Evolutionary conservation across 2,797 vertebrate species (phyloP).

Genomic region (Clarias pachynema): DNA sequence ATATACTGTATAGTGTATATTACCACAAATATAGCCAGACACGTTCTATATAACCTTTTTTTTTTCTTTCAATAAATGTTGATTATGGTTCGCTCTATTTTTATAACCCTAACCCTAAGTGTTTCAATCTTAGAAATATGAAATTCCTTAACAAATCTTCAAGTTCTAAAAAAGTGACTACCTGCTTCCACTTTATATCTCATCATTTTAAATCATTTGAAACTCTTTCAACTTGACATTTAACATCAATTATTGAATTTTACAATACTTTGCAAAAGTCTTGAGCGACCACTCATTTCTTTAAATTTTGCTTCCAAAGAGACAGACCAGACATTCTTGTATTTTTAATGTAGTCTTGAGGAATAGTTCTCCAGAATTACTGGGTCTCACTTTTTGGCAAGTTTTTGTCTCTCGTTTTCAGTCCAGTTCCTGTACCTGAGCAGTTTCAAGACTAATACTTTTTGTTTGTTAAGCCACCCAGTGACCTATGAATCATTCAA

Average conservation of each 20-base stretch:
- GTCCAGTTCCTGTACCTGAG: no score
- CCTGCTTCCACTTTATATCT: neutral
- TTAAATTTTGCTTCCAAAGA: no score
- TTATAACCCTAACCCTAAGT: neutral
- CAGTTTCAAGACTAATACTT: no score
- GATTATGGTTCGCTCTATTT: neutral
- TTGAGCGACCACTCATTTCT: no score
- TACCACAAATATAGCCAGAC: neutral
- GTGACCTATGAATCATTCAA: no score
- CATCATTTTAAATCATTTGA: neutral
- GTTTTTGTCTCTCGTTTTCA: no score
- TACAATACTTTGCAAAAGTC: no score
- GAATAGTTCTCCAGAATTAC: no score
- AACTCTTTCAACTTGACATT: neutral
- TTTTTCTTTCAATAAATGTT: neutral
- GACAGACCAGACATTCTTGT: no score
- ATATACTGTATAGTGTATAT: neutral
- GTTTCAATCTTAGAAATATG: neutral
- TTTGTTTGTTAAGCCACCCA: no score
- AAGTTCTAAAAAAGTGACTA: neutral
- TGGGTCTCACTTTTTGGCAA: no score
- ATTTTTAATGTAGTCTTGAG: no score
- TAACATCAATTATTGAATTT: neutral
- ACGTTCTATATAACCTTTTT: neutral
- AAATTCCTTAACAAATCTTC: neutral